Conservation (phyloP, 2,113 vertebrate genomes). For the Alligator sinensis region DNA sequence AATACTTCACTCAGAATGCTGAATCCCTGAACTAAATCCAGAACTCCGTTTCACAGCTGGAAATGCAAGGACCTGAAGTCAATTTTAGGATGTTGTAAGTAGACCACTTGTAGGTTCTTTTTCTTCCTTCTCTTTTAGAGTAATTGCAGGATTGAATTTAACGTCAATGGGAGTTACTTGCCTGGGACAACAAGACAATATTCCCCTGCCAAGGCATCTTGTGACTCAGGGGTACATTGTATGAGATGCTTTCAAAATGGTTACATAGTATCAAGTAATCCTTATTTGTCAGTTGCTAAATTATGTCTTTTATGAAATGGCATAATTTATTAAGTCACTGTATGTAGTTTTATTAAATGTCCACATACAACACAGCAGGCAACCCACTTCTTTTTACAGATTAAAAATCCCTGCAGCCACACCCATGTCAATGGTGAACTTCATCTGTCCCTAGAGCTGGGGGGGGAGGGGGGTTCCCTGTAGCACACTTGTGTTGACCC, state of each 20-base stretch:
- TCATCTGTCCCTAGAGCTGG: not conserved
- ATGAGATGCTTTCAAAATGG: not conserved
- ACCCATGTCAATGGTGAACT: not conserved
- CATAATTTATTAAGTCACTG: not conserved
- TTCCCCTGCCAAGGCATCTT: not conserved
- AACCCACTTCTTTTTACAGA: not conserved
- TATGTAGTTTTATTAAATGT: not conserved
- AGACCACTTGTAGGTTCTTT: not conserved
- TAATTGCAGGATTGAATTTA: not conserved
- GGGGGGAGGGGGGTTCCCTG: not conserved
- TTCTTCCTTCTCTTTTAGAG: not conserved
- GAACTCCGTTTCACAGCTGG: not conserved
- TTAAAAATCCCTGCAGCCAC: not conserved
- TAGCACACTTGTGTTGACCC: not conserved
- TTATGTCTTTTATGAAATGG: not conserved
- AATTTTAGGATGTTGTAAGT: not conserved
- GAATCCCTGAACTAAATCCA: not conserved
- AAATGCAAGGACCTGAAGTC: not conserved
- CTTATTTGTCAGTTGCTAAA: not conserved
- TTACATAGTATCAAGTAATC: not conserved
- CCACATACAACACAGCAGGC: not conserved
- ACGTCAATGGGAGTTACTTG: not conserved
- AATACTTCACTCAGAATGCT: not conserved
- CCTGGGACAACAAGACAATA: not conserved
- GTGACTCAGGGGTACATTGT: not conserved